Base-by-base conservation (phyloP, 2,797 vertebrate species). In the Chiropotes sagulatus region DNA sequence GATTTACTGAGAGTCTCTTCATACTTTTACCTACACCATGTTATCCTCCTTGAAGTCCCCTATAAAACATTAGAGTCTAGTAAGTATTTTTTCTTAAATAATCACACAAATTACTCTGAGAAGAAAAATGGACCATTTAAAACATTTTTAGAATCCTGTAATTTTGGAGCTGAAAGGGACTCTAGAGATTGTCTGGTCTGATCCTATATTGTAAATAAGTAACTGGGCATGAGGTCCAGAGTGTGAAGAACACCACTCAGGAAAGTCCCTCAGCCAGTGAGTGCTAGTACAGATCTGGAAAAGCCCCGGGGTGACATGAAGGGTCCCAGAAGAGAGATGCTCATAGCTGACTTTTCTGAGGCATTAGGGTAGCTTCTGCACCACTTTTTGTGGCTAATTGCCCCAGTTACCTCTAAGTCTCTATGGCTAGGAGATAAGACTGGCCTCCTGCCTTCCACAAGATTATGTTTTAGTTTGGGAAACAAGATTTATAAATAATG, bases 111-210 rank as follows among this genome's bases (percentile, higher is more conserved):
- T 88, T 10, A 70, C 9, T 57, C 33, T 41, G 19, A 88, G 44
- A 75, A 91, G 36, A 36, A 93, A 79, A 92, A 58, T 14, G 24
- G 36, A 41, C 44, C 20, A 67, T 75, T 86, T 41, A 80, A 79
- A 58, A 48, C 48, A 30, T 94, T 93, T 90, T 92, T 73, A 79
- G 61, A 84, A 58, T 90, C 28, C 50, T 36, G 39, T 78, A n/a
- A 57, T 90, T 92, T 93, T 95, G 90, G 80, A 96, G 61, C 41
- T 41, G 76, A 96, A 88, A 84, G 70, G 36, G 57, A 90, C 30
- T 85, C n/a, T 54, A 61, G 81, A 93, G 90, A 64, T 73, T 46
- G 26, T 54, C 17, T 92, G 58, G 46, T 80, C 58, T 78, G 73
- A 76, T 28, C n/a, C 36, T 75, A 3, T 64, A 3, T 52, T 46